These are phyloP conservation scores for Leucoraja erinaceus DNA, from an alignment of 2,113 vertebrate species.

Conservation along the genomic window DNA sequence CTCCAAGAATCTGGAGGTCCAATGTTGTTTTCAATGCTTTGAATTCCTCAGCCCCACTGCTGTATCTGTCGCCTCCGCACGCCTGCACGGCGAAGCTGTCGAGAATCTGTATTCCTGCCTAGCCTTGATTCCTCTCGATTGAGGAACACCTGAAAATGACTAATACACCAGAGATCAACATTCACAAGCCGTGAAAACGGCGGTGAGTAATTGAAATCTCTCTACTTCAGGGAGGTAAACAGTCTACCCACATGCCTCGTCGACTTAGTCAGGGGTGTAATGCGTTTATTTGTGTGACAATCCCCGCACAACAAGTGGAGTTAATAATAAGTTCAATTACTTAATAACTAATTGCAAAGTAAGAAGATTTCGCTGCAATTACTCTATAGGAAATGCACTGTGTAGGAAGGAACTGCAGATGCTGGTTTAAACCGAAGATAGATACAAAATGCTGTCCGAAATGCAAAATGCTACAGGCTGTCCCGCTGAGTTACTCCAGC, in stretches of 20 bases:
- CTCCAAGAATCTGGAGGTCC: not conserved
- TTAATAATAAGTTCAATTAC: not conserved
- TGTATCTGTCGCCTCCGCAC: not conserved
- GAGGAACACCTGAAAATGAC: not conserved
- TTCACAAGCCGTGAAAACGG: not conserved
- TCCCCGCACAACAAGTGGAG: not conserved
- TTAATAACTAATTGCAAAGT: not conserved
- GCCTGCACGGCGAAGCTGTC: not conserved
- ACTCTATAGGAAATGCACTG: not conserved
- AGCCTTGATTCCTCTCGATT: not conserved
- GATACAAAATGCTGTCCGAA: too few relatives aligned
- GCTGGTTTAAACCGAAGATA: too few relatives aligned
- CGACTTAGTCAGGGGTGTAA: not conserved
- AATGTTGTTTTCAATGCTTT: conserved; percentile 15
- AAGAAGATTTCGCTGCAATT: too few relatives aligned
- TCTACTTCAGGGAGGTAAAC: not conserved
- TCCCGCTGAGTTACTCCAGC: too few relatives aligned
- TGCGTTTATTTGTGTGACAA: not conserved
- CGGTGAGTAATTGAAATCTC: not conserved
- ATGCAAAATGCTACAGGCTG: too few relatives aligned
- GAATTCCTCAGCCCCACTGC: not conserved
- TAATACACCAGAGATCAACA: not conserved
- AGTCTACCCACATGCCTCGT: too few relatives aligned
- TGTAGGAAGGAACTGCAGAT: too few relatives aligned
- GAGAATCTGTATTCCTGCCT: not conserved